Evolutionary conservation across 2,113 vertebrate species (phyloP), one percentile per base, ranked within the genome.

Genomic region (Calidris pygmaea): DNA sequence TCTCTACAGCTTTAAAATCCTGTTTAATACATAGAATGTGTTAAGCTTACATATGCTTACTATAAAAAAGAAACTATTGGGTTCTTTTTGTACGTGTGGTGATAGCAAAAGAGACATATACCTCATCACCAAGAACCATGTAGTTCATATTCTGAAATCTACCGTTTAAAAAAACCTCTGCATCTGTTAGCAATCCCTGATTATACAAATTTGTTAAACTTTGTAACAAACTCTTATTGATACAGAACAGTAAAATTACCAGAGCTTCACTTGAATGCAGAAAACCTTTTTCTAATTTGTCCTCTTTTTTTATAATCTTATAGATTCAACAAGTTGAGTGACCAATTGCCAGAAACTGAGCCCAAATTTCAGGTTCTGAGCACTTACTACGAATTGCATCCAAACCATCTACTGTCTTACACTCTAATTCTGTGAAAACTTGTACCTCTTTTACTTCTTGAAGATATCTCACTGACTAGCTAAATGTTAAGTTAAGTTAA

Each of bases 1-100:
- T 94, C 60, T 94, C 86, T 95, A 56, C 39, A 90, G 52, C 81
- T 93, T 96, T 94, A 83, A 80, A 89, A 96, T 92, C 79, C 73
- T 88, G 18, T 96, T 97, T 97, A 94, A 90, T 86, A 35, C 70
- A 82, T 21, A 79, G 55, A 84, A 48, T 94, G 52, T 34, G 20
- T 66, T 55, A 89, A 76, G 32, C n/a, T 95, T 95, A 62, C 50
- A 39, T 22, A 29, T 12, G 29, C 19, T 85, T 89, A 17, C n/a
- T 94, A 23, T 76, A 60, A 81, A 90, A 82, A 77, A 41, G 1
- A 47, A 80, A 93, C 53, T 34, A 70, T 14, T 47, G 21, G 4
- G 1, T 56, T 83, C 19, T 76, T 73, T 59, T 66, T 66, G 17
- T 78, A 5, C 37, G 26, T 53, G 22, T 68, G 45, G 26, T 83